Conservation (phyloP, 2,113 vertebrate species). For the Hypocryptadius cinnamomeus region DNA sequence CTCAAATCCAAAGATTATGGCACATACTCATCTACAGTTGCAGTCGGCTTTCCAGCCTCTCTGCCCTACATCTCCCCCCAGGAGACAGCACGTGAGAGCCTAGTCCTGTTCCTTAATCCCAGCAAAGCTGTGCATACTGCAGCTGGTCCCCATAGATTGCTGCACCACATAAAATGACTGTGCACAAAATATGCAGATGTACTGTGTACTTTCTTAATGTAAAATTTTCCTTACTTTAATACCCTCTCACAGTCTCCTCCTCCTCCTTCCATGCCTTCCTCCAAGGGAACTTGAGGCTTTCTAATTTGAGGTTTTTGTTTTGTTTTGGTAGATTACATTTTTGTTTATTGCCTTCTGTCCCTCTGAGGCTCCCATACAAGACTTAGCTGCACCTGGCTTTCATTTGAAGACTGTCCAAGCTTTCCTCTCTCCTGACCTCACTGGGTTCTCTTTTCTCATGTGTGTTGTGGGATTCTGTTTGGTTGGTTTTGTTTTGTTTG, state of each 20-base stretch:
- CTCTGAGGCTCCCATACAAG: slow-evolving; percentile 31
- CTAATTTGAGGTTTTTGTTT: slow-evolving; percentile 37
- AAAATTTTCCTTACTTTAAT: neutral
- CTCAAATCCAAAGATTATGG: neutral
- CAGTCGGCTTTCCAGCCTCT: neutral
- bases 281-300: neutral
- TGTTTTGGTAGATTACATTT: slow-evolving; percentile 10
- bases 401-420: slow-evolving; percentile 28
- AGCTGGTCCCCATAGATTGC: neutral
- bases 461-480: neutral
- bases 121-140: neutral
- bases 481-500: neutral
- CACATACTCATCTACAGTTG: neutral
- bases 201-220: neutral
- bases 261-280: neutral
- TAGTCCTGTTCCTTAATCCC: neutral
- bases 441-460: neutral
- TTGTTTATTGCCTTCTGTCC: slow-evolving; percentile 46
- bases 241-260: neutral
- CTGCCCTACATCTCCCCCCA: neutral
- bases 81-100: neutral
- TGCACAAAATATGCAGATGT: neutral
- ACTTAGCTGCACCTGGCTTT: slow-evolving; percentile 35
- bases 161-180: neutral
- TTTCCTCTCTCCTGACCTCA: neutral